These are phyloP conservation scores for Centropus unirufus DNA, from an alignment of 2,113 vertebrate genomes.

Conservation along the genomic window DNA sequence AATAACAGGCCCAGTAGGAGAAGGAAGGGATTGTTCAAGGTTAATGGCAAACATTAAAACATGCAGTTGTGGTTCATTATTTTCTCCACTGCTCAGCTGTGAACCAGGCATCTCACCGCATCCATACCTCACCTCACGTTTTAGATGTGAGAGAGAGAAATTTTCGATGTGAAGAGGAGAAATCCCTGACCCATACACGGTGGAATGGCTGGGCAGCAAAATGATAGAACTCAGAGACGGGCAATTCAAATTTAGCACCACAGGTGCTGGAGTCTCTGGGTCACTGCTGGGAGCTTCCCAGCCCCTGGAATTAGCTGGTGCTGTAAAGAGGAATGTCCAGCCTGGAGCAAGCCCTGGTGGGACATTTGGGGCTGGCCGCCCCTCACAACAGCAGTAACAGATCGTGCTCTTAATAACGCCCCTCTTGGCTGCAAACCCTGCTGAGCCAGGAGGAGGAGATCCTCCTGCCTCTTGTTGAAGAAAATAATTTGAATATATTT, in stretches of 20 bases:
- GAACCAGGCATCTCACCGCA: neutral
- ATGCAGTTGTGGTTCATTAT: neutral
- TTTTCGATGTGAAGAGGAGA: neutral
- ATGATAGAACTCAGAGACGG: neutral
- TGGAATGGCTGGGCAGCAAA: neutral
- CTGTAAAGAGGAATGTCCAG: neutral
- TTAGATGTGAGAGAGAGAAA: rapidly evolving
- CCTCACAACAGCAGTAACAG: rapidly evolving
- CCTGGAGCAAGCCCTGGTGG: neutral
- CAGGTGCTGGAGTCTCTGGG: rapidly evolving
- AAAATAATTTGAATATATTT: neutral
- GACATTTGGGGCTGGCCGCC: neutral
- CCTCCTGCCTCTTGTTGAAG: neutral
- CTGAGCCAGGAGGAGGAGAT: neutral
- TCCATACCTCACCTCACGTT: rapidly evolving
- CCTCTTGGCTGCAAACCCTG: neutral
- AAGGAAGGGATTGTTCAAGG: neutral
- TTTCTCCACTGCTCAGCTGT: neutral
- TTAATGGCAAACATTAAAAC: neutral
- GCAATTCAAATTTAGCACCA: neutral
- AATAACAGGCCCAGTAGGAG: neutral
- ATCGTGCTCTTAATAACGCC: neutral
- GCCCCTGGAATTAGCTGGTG: rapidly evolving
- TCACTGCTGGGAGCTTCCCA: neutral
- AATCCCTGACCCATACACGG: rapidly evolving